These are phyloP conservation scores for Bombus cullumanus DNA, from an alignment of 1,140 invertebrate species.

Conservation along the genomic window DNA sequence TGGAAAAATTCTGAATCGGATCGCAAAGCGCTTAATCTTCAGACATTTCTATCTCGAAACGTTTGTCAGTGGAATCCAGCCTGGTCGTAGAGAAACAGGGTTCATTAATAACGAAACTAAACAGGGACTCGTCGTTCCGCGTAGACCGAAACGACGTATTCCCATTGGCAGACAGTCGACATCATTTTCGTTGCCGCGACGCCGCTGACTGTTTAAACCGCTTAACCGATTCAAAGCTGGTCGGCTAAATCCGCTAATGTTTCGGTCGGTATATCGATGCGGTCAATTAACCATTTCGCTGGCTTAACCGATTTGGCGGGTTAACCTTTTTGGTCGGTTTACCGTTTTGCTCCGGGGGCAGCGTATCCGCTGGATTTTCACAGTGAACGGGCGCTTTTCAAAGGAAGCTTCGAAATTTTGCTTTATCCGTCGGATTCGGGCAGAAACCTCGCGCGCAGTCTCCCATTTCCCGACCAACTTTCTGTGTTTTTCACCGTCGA, in stretches of 20 bases:
- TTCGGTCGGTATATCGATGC: conserved; percentile 43
- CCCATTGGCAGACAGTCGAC: neutral
- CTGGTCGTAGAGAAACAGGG: too few relatives aligned
- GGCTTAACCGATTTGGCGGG: conserved; percentile 46
- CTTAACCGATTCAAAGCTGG: conserved; percentile 46
- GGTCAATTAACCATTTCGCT: conserved; percentile 54
- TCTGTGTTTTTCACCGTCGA: neutral
- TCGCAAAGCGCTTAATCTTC: too few relatives aligned
- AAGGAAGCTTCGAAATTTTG: neutral
- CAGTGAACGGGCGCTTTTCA: neutral
- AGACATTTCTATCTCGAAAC: too few relatives aligned
- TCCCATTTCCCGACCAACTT: neutral
- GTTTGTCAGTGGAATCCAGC: too few relatives aligned
- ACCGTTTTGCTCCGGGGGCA: conserved; percentile 12
- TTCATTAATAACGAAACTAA: neutral
- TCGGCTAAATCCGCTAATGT: conserved; percentile 50
- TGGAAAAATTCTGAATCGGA: too few relatives aligned
- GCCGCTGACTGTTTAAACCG: conserved; percentile 50
- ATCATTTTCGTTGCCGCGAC: conserved; percentile 40
- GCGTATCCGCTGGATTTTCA: conserved; percentile 19
- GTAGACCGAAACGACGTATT: neutral
- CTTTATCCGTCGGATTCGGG: neutral
- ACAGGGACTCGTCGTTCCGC: neutral
- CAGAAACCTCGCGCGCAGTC: neutral
- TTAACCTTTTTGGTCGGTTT: conserved; percentile 51